Percentiles rank a stretch among this genome's conserved stretches.
phyloP scores from a whole-genome alignment of 2,113 vertebrate species.

The Notothenia rossii region DNA sequence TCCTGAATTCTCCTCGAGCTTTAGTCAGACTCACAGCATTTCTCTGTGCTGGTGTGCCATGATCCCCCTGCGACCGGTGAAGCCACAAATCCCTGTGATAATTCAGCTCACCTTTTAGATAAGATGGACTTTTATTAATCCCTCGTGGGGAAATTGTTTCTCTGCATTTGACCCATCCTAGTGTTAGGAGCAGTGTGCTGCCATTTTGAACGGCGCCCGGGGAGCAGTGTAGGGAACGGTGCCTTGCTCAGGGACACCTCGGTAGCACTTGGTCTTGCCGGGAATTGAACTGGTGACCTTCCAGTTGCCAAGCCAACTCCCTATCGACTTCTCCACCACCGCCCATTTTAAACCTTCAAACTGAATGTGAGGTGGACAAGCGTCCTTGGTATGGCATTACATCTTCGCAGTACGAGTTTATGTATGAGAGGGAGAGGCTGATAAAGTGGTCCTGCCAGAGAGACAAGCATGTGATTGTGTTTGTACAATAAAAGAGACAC shows the following conservation, averaged over 20 bases:
- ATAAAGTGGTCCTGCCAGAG: not conserved
- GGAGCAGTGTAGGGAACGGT: no score
- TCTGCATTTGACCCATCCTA: no score
- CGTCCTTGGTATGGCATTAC: conserved; percentile 4
- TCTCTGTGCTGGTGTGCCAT: conserved; percentile 14
- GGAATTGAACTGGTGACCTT: no score
- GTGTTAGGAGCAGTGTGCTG: no score
- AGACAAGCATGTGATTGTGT: conserved; percentile 46
- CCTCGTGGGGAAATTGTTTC: no score
- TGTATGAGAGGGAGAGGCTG: not conserved
- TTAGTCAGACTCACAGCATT: not conserved
- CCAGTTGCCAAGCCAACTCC: no score
- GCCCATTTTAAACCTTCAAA: conserved; percentile 28
- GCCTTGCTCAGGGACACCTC: no score
- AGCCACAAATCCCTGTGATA: conserved; percentile 49
- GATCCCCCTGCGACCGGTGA: conserved; percentile 55
- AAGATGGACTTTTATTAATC: no score
- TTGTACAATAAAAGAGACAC: conserved; percentile 40
- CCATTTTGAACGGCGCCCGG: no score
- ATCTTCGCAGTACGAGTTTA: conserved; percentile 24
- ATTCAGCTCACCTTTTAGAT: conserved; percentile 24
- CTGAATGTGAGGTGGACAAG: conserved; percentile 18
- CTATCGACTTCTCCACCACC: no score
- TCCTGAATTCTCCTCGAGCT: conserved; percentile 29
- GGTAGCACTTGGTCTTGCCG: no score